Base-by-base conservation (phyloP, 2,888 invertebrate species). In the Calliphora vomitoria region DNA sequence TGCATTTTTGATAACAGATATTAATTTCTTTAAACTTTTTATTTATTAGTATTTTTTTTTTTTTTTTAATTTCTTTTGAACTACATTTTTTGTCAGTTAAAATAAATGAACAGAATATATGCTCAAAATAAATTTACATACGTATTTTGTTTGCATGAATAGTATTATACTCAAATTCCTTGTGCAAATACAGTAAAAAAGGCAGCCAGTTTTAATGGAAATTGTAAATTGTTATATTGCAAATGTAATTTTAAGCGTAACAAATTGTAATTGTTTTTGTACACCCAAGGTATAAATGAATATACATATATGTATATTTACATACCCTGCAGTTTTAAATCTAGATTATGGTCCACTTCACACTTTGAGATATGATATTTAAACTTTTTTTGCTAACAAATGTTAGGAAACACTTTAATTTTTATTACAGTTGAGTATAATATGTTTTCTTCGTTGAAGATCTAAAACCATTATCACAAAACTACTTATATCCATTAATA, bases 181-280 rank as follows among this genome's bases (percentile, higher is more conserved):
- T 11, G 10, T 15, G 25, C 2, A 44, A 64, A 81, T 5, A 50
- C 58, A 80, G 53, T 31, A 55, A 55, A 41, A 35, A 31, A 58
- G 8, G 15, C 10, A 55, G 18, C 13, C 20, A 66, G 41, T 68
- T 79, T 50, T 89, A 91, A 91, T 78, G 72, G 82, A 84, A 87
- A 66, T 87, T 82, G 66, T 89, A 83, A 87, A 78, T 84, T 75
- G 47, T 90, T 91, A 90, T 91, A 91, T 91, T 92, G 91, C 90
- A 92, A 91, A 91, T 92, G 91, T 90, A 91, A 92, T 92, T 92
- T 92, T 91, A 92, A 91, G 92, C 92, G 90, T 92, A 91, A 92
- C 92, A 92, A 92, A 92, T 92, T 92, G 92, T 75, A 75, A 79
- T 91, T 90, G 89, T 89, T 18, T 53, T 3, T 47, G 13, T 47